Evolutionary conservation across 2,888 invertebrate species (phyloP).

Genomic region (Ophioninae sp.): DNA sequence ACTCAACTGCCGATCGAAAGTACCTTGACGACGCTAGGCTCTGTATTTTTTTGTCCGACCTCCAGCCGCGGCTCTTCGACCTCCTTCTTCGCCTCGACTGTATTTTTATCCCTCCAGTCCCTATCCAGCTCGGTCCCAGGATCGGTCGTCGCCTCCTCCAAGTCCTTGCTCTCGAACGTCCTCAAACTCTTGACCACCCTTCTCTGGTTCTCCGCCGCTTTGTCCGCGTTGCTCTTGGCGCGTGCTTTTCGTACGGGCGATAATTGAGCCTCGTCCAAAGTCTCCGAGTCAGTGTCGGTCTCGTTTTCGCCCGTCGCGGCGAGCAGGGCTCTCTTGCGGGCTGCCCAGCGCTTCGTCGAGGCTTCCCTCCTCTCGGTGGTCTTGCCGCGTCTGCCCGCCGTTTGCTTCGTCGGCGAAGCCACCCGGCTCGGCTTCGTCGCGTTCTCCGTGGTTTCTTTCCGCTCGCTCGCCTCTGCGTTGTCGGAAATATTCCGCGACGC

Average conservation of each 20-base stretch:
- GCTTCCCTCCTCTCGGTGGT: constrained; percentile 74
- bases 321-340: constrained; percentile 76
- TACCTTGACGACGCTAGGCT: neutral
- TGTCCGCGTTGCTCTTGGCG: constrained; percentile 75
- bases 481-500: neutral
- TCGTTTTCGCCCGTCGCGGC: constrained; percentile 76
- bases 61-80: neutral
- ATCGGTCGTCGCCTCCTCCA: neutral
- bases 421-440: constrained; percentile 19
- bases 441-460: constrained; percentile 45
- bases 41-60: neutral
- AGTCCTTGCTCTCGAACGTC: neutral
- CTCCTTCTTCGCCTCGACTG: neutral
- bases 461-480: neutral
- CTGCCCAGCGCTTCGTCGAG: constrained; percentile 78
- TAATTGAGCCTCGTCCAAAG: constrained; percentile 73
- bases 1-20: neutral
- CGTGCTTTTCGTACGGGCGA: constrained; percentile 78
- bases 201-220: constrained; percentile 70
- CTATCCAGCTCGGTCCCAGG: constrained; percentile 46
- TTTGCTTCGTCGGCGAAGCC: constrained; percentile 42
- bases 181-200: constrained; percentile 3
- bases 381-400: constrained; percentile 68
- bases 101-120: neutral
- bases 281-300: constrained; percentile 76